A percentile compares a stretch with the other conserved stretches of the same genome.
Conservation (phyloP, 2,113 vertebrate genomes). For the Pelecanus crispus region DNA sequence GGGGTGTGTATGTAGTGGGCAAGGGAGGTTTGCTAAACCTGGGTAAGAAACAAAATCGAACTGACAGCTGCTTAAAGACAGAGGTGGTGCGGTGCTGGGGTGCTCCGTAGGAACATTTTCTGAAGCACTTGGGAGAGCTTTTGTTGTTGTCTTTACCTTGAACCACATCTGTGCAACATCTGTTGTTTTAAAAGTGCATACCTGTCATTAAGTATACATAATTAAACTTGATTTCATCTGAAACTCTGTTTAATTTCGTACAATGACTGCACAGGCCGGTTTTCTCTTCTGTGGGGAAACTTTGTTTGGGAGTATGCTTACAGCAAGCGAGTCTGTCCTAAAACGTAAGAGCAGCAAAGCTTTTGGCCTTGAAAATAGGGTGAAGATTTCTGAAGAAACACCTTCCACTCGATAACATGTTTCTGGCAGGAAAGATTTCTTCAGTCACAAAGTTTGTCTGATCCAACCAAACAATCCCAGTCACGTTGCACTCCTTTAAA, state of each 20-base stretch:
- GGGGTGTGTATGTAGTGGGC: background rate
- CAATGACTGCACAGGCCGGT: background rate
- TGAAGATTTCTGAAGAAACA: background rate
- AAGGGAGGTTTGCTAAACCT: background rate
- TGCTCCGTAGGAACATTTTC: background rate
- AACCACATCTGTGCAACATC: constrained; percentile 21
- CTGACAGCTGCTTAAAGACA: background rate
- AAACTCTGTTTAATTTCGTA: constrained; percentile 3
- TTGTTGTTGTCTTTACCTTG: background rate
- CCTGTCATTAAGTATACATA: constrained; percentile 29
- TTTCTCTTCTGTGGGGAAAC: background rate
- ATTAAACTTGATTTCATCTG: constrained; percentile 29
- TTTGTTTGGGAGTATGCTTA: background rate
- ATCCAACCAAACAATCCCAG: background rate
- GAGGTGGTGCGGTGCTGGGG: background rate
- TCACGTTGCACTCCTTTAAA: background rate
- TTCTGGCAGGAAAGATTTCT: background rate
- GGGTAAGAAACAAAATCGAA: background rate
- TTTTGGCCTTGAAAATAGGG: background rate
- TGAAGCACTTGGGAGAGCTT: rapidly evolving
- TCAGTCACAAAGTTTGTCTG: background rate
- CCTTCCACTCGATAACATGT: background rate
- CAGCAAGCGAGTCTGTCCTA: background rate
- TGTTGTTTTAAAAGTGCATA: constrained; percentile 35
- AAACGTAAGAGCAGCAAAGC: background rate